Conservation (phyloP, 2,113 vertebrate species). For the Ploceus nigricollis region DNA sequence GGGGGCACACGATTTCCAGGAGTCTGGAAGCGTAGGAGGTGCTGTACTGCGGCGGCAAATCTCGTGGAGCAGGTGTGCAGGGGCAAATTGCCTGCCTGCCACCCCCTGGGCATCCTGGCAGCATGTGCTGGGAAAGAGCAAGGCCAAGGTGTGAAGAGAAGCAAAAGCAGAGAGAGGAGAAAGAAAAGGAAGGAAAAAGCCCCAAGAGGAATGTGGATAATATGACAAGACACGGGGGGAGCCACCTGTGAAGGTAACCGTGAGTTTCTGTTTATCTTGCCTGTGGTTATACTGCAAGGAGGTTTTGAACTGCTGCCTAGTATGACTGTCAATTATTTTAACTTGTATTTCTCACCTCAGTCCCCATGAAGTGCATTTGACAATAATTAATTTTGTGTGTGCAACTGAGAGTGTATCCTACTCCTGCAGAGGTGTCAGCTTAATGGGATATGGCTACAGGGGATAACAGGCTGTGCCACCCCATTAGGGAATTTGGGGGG, state of each 20-base stretch:
- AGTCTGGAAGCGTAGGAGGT: background rate
- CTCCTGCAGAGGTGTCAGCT: constrained; percentile 44
- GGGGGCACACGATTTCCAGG: background rate
- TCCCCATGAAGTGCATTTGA: constrained; percentile 28
- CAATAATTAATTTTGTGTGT: constrained; percentile 51
- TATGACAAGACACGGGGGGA: background rate
- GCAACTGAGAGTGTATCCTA: constrained; percentile 22
- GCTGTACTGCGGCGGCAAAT: background rate
- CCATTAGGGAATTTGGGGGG: background rate
- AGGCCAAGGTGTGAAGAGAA: background rate
- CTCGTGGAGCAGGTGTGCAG: constrained; percentile 35
- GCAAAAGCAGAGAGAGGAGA: background rate
- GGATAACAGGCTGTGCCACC: constrained; percentile 27
- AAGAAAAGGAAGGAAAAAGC: background rate
- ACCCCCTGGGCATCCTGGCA: background rate
- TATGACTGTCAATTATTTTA: constrained; percentile 19
- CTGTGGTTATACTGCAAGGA: background rate
- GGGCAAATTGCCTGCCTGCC: background rate
- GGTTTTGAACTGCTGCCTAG: constrained; percentile 31
- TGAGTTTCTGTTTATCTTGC: constrained; percentile 26
- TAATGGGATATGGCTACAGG: constrained; percentile 15
- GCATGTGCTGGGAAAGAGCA: background rate
- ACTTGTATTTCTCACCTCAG: constrained; percentile 33
- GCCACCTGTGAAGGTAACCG: background rate
- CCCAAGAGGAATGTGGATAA: background rate